Evolutionary conservation across 2,888 invertebrate species (phyloP), one percentile per base, ranked within the genome.

Genomic region (Lamellibrachia columna): DNA sequence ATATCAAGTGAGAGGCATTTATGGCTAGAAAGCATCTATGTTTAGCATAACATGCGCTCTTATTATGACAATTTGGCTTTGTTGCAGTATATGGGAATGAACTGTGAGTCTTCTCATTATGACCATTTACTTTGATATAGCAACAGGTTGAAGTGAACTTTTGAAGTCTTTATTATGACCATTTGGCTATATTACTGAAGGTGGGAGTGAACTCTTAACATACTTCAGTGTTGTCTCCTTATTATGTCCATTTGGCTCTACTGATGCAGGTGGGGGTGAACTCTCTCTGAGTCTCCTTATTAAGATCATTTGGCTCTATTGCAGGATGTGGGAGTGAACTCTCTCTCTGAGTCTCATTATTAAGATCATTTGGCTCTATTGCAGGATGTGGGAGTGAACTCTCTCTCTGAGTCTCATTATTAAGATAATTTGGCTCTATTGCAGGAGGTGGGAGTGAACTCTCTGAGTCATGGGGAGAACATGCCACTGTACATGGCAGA

Each of bases 401-500:
- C 8, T 58, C 8, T 58, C 2, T 28, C 53, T 90, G n/a, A 53
- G 92, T 90, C 90, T 92, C 55, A 2, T 90, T 53, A 22, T 40
- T 40, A 28, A 15, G 28, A 91, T 52, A 4, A 28, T 28, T n/a
- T 28, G 53, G 8, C n/a, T 28, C 15, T 92, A 58, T n/a, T 90
- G 28, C 92, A 93, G 93, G 93, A 93, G 28, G 91, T 92, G 40
- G 91, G 93, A 9, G 60, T 92, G 58, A 95, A 95, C 93, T 95
- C 95, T 93, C 94, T 96, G 92, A 96, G 95, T 40, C 95, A 95
- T 94, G 96, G 98, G 1, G 98, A 98, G 94, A 97, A 97, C 93
- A 97, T 97, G 53, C 98, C 98, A 94, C 97, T 98, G 22, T 98
- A 98, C 96, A 97, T 97, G 52, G 96, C 98, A 92, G 97, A 97